Conservation (phyloP, 2,113 vertebrate genomes). For the Gallinago media region DNA sequence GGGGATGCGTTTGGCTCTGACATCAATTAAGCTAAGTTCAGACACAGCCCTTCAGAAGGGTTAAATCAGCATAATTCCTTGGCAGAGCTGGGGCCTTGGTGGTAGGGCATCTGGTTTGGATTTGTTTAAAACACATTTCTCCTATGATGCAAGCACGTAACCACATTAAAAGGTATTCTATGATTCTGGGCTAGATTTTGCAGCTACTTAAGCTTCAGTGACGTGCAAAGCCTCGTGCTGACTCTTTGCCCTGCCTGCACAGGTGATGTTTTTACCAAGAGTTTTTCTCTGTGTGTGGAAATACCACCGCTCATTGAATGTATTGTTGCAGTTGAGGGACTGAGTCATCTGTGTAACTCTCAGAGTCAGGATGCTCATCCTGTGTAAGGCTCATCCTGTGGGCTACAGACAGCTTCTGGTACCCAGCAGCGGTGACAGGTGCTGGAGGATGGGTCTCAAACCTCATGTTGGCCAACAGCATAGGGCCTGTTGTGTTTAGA, state of each 20-base stretch:
- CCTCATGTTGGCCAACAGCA: fast-evolving
- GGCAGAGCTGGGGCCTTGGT: fast-evolving
- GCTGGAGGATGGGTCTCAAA: neutral
- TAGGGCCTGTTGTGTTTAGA: neutral
- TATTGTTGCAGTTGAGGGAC: neutral
- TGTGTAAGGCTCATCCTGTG: neutral
- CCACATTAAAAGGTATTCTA: neutral
- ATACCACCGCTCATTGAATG: neutral
- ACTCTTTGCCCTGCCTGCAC: neutral
- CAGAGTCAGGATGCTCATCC: fast-evolving
- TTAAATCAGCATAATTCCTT: neutral
- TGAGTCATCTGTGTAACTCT: neutral
- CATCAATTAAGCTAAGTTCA: neutral
- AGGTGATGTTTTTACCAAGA: neutral
- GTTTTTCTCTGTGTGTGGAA: neutral
- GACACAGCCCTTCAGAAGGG: neutral
- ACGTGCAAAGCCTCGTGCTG: neutral
- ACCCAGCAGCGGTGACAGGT: fast-evolving
- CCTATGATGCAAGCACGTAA: neutral
- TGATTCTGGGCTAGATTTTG: neutral
- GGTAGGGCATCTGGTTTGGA: neutral
- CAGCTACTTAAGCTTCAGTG: neutral
- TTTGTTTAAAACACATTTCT: neutral
- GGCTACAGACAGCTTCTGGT: neutral
- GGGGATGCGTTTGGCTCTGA: neutral